Conservation (phyloP, 2,797 vertebrate genomes). For the Eulemur coronatus region DNA sequence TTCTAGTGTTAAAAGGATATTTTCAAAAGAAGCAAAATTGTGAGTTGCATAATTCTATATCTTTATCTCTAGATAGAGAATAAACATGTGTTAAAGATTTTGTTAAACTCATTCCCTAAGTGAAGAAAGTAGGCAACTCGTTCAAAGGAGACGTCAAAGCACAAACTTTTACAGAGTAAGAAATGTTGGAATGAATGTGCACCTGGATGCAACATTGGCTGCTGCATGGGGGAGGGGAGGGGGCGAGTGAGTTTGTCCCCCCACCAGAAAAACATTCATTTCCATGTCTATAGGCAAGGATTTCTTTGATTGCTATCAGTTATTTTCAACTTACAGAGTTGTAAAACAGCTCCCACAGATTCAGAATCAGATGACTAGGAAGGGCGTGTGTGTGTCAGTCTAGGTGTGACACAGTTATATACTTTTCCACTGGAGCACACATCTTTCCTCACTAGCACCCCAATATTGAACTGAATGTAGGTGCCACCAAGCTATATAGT, state of each 20-base stretch:
- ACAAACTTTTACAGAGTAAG: background rate
- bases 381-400: background rate
- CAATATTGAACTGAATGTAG: background rate
- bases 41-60: background rate
- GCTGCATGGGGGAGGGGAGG: background rate
- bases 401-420: background rate
- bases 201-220: background rate
- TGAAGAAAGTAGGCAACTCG: background rate
- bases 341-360: background rate
- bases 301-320: background rate
- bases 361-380: background rate
- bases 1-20: background rate
- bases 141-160: background rate
- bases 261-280: background rate
- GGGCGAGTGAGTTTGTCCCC: background rate
- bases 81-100: background rate
- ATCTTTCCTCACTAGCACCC: background rate
- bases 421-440: background rate
- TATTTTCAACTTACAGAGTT: background rate
- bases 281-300: background rate
- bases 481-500: background rate
- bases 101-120: background rate
- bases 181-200: background rate
- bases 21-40: conserved; percentile 24
- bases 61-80: background rate